These are phyloP conservation scores for Sepiola atlantica DNA, from an alignment of 2,888 invertebrate species.

Conservation along the genomic window DNA sequence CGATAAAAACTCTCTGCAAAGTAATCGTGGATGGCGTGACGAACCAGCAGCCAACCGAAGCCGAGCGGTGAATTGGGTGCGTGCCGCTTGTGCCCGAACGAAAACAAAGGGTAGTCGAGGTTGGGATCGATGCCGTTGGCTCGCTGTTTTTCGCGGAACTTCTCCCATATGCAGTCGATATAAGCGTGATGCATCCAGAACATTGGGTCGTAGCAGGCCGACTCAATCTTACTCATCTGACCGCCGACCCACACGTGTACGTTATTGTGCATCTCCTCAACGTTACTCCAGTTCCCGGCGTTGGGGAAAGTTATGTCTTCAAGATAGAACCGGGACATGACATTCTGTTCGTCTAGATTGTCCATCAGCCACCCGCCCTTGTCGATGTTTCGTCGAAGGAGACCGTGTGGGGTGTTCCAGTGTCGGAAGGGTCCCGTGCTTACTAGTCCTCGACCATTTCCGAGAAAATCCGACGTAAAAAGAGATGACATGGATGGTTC, in stretches of 20 bases:
- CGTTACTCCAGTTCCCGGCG: constrained; percentile 54
- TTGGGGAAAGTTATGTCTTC: constrained; percentile 58
- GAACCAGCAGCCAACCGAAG: constrained; percentile 61
- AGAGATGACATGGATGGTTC: constrained; percentile 42
- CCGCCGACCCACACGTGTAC: constrained; percentile 65
- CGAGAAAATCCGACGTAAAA: constrained; percentile 13
- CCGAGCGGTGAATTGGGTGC: constrained; percentile 58
- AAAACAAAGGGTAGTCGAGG: constrained; percentile 57
- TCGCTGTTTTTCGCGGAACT: constrained; percentile 53
- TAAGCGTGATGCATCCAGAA: constrained; percentile 58
- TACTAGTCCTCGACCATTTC: constrained; percentile 46
- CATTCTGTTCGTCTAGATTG: constrained; percentile 55
- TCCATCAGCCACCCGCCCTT: constrained; percentile 54
- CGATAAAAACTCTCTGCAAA: constrained; percentile 52
- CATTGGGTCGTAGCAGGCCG: constrained; percentile 57
- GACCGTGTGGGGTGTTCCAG: constrained; percentile 40
- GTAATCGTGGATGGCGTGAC: constrained; percentile 61
- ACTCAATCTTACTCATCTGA: constrained; percentile 55
- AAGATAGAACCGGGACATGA: constrained; percentile 53
- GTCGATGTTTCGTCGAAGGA: constrained; percentile 38
- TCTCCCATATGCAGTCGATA: constrained; percentile 57
- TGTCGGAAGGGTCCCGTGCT: constrained; percentile 37
- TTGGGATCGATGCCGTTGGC: constrained; percentile 54
- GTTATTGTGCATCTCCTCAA: constrained; percentile 63
- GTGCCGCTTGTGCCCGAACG: constrained; percentile 52